Percentiles rank a stretch among this genome's conserved stretches.
Evolutionary conservation across 2,797 vertebrate genomes (phyloP).

Genomic region (Sebastes nivosus): DNA sequence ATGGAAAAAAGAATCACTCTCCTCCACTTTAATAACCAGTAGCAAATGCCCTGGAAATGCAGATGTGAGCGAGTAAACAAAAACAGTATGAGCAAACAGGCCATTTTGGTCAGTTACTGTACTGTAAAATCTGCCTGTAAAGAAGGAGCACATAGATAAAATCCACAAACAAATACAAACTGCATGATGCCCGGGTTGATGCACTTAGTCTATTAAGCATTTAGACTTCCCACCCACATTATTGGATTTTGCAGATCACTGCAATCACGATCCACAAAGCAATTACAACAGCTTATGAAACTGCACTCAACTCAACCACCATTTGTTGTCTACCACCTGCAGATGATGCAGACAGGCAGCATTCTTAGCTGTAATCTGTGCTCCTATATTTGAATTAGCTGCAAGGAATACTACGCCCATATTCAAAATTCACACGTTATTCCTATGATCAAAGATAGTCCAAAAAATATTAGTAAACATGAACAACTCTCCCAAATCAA

Average conservation of each 20-base stretch:
- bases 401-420: too few relatives aligned
- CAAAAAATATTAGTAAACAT: too few relatives aligned
- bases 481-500: too few relatives aligned
- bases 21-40: neutral
- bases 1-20: neutral
- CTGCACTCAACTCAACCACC: neutral
- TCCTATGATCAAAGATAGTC: too few relatives aligned
- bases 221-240: constrained; percentile 14
- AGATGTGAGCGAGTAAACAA: neutral
- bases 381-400: neutral
- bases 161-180: neutral
- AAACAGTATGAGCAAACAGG: neutral
- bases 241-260: constrained; percentile 15
- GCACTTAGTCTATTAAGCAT: neutral
- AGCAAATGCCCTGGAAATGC: neutral
- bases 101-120: neutral
- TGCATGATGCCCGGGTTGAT: neutral
- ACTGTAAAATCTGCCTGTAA: neutral
- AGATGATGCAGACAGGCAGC: neutral
- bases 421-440: too few relatives aligned
- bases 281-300: neutral
- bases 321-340: neutral
- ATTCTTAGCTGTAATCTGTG: neutral
- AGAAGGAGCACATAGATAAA: neutral
- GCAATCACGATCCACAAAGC: neutral